Base-by-base conservation (phyloP, 2,888 invertebrate species). In the Drosophila ochracea region DNA sequence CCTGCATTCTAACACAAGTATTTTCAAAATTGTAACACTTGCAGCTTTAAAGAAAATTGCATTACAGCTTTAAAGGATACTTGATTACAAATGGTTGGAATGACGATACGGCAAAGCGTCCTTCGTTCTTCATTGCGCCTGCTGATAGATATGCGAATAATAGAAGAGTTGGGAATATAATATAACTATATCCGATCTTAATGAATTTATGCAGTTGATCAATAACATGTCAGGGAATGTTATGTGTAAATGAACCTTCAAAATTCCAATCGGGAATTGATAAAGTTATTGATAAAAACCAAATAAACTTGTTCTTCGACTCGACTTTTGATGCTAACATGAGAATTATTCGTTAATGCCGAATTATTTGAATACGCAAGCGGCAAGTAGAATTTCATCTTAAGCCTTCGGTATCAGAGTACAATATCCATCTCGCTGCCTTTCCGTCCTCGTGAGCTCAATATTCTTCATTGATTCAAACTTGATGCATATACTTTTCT, bases 51-150 rank as follows among this genome's bases (percentile, higher is more conserved):
- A 37, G 19, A 7, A 28, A n/a, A 19, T 49, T 21, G 16, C 10
- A 16, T 3, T 25, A 19, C 0, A 37, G 33, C 3, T 10, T n/a
- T 11, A 28, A 55, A 19, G 4, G 49, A 3, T 9, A 16, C 41
- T 5, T 61, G 7, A 28, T 66, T 30, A 4, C n/a, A 52, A 21
- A 11, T 41, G 37, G 19, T 41, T 62, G 53, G 63, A n/a, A 52
- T 35, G 11, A 19, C 13, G 7, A 53, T 19, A 21, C 21, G 9
- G 1, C 3, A 19, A 10, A 30, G 4, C 53, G 58, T 13, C 55
- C n/a, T 41, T 10, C 30, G 64, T 35, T 3, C 35, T 35, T 35
- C 35, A 4, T 35, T 35, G 4, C 4, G 33, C 33, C 33, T 33
- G 1, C 33, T 33, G 11, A 35, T 35, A 35, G 13, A 4, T 13